These are phyloP conservation scores for Rhizoglyphus robini DNA, from an alignment of 1,140 invertebrate species.

Conservation along the genomic window DNA sequence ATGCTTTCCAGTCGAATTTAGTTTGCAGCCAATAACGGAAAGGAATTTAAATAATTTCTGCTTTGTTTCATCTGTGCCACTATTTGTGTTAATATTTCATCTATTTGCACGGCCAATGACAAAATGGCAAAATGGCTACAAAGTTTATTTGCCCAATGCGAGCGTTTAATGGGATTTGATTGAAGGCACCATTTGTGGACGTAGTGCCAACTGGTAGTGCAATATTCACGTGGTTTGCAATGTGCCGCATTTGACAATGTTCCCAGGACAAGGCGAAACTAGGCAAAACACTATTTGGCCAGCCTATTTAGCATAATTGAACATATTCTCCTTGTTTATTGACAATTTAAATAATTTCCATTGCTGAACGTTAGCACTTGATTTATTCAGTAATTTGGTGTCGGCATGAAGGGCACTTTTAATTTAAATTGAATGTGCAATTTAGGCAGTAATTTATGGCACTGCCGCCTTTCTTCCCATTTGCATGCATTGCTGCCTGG, in stretches of 20 bases:
- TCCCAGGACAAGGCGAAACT: neutral
- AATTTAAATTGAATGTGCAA: neutral
- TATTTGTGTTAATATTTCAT: conserved; percentile 1
- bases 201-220: neutral
- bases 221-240: neutral
- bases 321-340: neutral
- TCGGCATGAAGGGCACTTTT: neutral
- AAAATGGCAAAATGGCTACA: neutral
- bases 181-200: neutral
- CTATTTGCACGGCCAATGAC: neutral
- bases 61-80: conserved; percentile 4
- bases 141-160: neutral
- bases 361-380: too few relatives aligned
- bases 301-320: neutral
- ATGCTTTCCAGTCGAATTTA: neutral
- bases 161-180: neutral
- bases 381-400: neutral
- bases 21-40: neutral
- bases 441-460: neutral
- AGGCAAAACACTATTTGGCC: neutral
- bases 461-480: neutral
- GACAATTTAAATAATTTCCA: too few relatives aligned
- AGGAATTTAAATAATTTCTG: conserved; percentile 5
- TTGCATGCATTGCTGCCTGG: neutral
- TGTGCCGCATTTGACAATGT: neutral